Percentiles rank a stretch among this genome's conserved stretches.
These are phyloP conservation scores for Drosophila neocordata DNA, from an alignment of 1,140 invertebrate species.

Conservation along the genomic window DNA sequence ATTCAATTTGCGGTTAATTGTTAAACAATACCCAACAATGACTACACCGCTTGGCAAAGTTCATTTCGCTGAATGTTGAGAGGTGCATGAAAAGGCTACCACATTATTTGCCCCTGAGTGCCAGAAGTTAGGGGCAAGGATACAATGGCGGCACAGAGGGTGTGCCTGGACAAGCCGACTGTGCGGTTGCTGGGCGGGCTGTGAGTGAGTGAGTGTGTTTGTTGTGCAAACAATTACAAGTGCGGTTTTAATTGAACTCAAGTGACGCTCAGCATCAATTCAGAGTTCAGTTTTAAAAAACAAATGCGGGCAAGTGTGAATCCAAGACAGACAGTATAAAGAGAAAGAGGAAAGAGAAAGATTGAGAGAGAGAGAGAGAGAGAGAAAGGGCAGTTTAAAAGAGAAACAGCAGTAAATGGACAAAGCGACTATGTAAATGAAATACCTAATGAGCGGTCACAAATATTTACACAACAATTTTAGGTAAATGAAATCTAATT, in stretches of 20 bases:
- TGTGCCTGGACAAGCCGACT: not conserved
- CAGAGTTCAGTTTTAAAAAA: conserved; percentile 46
- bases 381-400: not conserved
- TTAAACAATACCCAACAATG: conserved; percentile 69
- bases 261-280: conserved; percentile 52
- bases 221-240: conserved; percentile 72
- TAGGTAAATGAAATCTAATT: conserved; percentile 61
- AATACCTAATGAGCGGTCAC: conserved; percentile 48
- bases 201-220: conserved; percentile 60
- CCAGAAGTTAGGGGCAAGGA: not conserved
- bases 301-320: conserved; percentile 55
- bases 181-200: conserved; percentile 18
- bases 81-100: not conserved
- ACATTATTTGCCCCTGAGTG: not conserved
- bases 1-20: conserved; percentile 81
- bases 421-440: not conserved
- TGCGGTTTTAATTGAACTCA: conserved; percentile 80
- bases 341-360: not conserved
- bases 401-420: no score
- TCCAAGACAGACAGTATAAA: conserved; percentile 18
- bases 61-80: conserved; percentile 33
- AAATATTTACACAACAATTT: conserved; percentile 52
- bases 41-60: conserved; percentile 33
- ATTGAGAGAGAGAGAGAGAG: not conserved
- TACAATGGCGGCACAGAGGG: no score